phyloP scores from a whole-genome alignment of 2,888 invertebrate species.

The Lasioglossum lativentre region DNA sequence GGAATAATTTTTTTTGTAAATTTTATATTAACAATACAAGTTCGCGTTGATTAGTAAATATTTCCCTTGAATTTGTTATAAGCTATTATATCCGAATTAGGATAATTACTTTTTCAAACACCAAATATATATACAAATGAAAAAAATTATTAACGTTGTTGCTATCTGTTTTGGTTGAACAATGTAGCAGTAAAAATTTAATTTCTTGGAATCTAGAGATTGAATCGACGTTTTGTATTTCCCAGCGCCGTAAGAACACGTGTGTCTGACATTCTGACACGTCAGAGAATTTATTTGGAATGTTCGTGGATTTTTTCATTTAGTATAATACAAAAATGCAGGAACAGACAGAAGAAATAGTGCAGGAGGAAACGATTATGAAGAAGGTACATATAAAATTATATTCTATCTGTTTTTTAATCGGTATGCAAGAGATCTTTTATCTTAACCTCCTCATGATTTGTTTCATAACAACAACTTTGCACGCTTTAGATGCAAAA shows the following conservation, averaged over 20 bases:
- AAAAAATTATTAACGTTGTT: too few relatives aligned
- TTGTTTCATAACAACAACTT: not conserved
- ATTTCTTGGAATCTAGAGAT: not conserved
- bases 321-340: slow-evolving; percentile 18
- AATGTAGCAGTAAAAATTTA: not conserved
- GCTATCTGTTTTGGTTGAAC: too few relatives aligned
- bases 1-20: too few relatives aligned
- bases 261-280: slow-evolving; percentile 26
- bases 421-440: slow-evolving; percentile 12
- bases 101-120: too few relatives aligned
- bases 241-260: not conserved
- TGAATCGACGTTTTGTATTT: slow-evolving; percentile 42
- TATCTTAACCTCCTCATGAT: slow-evolving; percentile 23
- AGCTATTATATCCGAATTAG: not conserved
- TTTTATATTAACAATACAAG: too few relatives aligned
- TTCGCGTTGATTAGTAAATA: too few relatives aligned
- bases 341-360: slow-evolving; percentile 44
- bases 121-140: too few relatives aligned
- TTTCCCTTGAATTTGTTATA: too few relatives aligned
- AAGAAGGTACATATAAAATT: slow-evolving; percentile 59
- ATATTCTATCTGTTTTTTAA: not conserved
- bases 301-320: slow-evolving; percentile 5
- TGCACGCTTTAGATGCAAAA: slow-evolving; percentile 74
- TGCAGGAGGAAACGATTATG: slow-evolving; percentile 60
- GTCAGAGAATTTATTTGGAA: slow-evolving; percentile 22